These are phyloP conservation scores for Sesamia nonagrioides DNA, from an alignment of 1,140 invertebrate genomes.

Conservation along the genomic window DNA sequence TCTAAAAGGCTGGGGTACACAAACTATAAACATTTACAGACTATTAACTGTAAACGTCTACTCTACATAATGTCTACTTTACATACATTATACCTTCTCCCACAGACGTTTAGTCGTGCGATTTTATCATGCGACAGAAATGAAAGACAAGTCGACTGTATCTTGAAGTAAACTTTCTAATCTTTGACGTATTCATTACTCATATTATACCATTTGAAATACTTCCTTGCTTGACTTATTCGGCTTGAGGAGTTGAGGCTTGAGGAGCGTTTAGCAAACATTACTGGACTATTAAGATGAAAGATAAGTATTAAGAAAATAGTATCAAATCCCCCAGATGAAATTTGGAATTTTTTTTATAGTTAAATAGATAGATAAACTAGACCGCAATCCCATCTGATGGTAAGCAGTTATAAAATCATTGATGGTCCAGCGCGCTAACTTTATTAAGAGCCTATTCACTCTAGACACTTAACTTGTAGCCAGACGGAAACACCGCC, in stretches of 20 bases:
- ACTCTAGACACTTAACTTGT: too few species aligned
- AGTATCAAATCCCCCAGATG: not conserved
- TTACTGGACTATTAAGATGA: not conserved
- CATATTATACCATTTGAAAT: slow-evolving; percentile 22
- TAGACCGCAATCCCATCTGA: too few species aligned
- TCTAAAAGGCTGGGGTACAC: too few species aligned
- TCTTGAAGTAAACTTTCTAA: slow-evolving; percentile 41
- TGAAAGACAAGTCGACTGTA: slow-evolving; percentile 32
- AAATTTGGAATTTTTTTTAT: too few species aligned
- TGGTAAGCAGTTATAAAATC: too few species aligned
- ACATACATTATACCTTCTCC: slow-evolving; percentile 21
- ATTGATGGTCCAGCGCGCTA: too few species aligned
- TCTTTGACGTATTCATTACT: slow-evolving; percentile 38
- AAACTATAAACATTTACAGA: too few species aligned
- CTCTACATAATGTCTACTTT: too few species aligned
- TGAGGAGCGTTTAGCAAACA: slow-evolving; percentile 16
- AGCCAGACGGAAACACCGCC: too few species aligned
- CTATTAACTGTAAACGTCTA: slow-evolving; percentile 25
- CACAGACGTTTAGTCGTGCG: slow-evolving; percentile 37
- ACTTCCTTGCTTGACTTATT: slow-evolving; percentile 18
- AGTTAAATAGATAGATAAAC: too few species aligned
- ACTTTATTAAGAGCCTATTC: too few species aligned
- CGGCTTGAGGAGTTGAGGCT: not conserved
- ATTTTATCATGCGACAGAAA: slow-evolving; percentile 36
- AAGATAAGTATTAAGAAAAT: not conserved